These are phyloP conservation scores for Melanchra persicariae DNA, from an alignment of 2,888 invertebrate genomes.

Conservation along the genomic window DNA sequence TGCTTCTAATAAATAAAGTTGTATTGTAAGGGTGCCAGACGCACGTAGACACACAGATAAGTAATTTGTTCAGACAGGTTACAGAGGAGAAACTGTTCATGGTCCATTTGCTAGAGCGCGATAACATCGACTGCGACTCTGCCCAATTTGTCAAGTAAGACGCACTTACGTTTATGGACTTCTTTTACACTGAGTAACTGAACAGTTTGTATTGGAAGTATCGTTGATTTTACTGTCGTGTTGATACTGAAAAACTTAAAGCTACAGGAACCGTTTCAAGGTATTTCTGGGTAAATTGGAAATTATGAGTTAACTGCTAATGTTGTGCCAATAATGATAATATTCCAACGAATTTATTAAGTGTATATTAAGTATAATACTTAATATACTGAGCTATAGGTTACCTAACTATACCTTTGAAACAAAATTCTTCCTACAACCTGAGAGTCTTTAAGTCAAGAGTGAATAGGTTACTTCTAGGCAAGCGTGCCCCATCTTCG, in stretches of 20 bases:
- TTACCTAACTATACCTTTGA: too few species aligned
- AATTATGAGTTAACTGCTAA: not conserved
- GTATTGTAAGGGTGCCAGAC: not conserved
- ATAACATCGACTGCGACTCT: conserved; percentile 37
- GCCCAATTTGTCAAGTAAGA: conserved; percentile 47
- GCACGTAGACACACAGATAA: conserved; percentile 21
- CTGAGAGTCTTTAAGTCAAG: too few species aligned
- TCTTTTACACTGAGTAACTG: not conserved
- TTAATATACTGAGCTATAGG: too few species aligned
- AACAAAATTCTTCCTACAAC: too few species aligned
- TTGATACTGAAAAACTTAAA: not conserved
- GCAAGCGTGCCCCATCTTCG: too few species aligned
- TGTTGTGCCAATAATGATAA: not conserved
- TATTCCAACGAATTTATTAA: too few species aligned
- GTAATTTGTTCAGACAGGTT: conserved; percentile 44
- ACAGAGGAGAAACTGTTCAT: conserved; percentile 54
- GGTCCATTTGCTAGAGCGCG: conserved; percentile 59
- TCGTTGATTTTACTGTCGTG: not conserved
- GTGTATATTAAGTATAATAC: too few species aligned
- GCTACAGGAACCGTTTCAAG: not conserved
- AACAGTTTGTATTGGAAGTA: not conserved
- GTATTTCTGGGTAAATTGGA: not conserved
- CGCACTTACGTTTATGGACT: conserved; percentile 13
- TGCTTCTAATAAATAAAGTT: conserved; percentile 27
- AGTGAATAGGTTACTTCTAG: too few species aligned